These are phyloP conservation scores for Ostrea edulis DNA, from an alignment of 1,140 invertebrate species.

Conservation along the genomic window DNA sequence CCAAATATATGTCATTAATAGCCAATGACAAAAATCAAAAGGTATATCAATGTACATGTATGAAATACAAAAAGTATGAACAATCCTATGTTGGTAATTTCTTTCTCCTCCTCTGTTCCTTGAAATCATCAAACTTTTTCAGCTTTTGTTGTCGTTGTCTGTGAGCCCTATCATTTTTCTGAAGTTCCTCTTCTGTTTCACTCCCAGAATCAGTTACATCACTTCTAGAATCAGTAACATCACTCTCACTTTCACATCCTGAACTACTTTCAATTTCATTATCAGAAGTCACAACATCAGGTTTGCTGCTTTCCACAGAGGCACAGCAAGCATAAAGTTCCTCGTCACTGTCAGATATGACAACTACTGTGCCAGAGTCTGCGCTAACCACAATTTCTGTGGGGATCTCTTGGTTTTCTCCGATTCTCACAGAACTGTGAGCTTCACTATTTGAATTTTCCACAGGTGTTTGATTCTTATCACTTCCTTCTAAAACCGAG, in stretches of 20 bases:
- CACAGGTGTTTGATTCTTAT: neutral
- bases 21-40: too few species aligned
- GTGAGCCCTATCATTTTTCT: neutral
- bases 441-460: neutral
- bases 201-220: neutral
- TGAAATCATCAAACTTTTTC: neutral
- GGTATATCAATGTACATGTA: too few species aligned
- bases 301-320: neutral
- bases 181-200: constrained; percentile 23
- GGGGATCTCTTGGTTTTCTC: neutral
- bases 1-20: neutral
- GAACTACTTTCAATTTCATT: constrained; percentile 28
- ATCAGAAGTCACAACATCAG: neutral
- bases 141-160: constrained; percentile 2
- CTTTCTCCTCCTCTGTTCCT: neutral
- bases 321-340: neutral
- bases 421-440: neutral
- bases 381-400: neutral
- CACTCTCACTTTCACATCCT: neutral
- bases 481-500: neutral
- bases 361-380: neutral
- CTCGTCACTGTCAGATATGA: constrained; percentile 9
- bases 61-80: neutral
- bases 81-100: neutral
- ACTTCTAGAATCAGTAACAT: neutral